Base-by-base conservation (phyloP, 2,113 vertebrate genomes). In the Neodon shergylaensis region DNA sequence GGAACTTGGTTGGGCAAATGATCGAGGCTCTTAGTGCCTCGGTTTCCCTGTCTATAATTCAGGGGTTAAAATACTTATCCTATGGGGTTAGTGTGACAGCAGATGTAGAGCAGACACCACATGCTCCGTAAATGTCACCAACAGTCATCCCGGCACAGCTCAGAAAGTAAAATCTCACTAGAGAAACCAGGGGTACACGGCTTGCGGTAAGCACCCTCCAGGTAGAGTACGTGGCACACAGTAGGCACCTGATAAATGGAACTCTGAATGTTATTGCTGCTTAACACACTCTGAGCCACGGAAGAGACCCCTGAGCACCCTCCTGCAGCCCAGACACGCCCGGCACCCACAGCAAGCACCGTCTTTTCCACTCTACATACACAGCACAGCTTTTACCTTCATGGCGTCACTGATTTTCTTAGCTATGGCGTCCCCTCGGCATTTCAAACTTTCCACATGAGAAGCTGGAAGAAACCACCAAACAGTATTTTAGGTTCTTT, bases 321-420 rank as follows among this genome's bases (percentile, higher is more conserved):
- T 72, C 10, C 88, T 94, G 94, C 0, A 65, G 77, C 2, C 33
- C 93, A 94, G 94, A 94, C 36, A 36, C 1, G 28, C 5, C 5
- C 68, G 36, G 70, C 76, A 79, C 61, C 58, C 44, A 42, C 2
- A 52, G 81, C 9, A 65, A 19, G 3, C 33, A 65, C 33, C 14
- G 9, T 28, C 39, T 70, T 88, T 39, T 5, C 42, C 31, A 61
- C 83, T 95, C 81, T 47, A 39, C 24, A 82, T 54, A 16, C 14
- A 54, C 52, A 54, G 52, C 52, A 54, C 52, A 86, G 73, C 36
- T 94, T 96, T 98, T 98, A 99, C 99, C 99, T 99, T 99, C 97
- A 99, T 98, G 70, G 98, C 98, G 54, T 98, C 97, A 13, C 97
- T 97, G 42, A 99, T 98, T 90, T 99, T 97, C 91, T 97, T 98